Conservation (phyloP, 2,797 vertebrate species). For the Danio albolineatus region DNA sequence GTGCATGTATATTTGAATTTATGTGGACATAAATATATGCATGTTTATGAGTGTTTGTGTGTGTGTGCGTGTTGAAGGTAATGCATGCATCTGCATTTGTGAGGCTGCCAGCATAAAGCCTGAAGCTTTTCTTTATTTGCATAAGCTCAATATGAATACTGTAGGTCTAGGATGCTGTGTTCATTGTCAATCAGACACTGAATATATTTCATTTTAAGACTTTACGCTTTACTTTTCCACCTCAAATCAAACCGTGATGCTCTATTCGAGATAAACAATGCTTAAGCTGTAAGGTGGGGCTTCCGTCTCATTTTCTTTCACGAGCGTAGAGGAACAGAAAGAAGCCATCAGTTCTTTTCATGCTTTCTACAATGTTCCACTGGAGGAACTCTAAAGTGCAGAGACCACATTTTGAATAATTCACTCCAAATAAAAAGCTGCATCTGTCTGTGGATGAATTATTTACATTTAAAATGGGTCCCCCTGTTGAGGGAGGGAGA, state of each 20-base stretch:
- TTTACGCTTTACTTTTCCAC: conserved; percentile 11
- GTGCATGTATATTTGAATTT: conserved; percentile 42
- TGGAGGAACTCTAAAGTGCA: not conserved
- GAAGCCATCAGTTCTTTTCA: not conserved
- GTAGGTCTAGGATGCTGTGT: conserved; percentile 47
- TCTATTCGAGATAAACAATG: not conserved
- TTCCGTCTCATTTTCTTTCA: conserved; percentile 4
- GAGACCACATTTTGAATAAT: conserved; percentile 75
- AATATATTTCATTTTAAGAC: conserved; percentile 19
- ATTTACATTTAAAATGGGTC: conserved; percentile 75
- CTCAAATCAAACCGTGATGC: conserved; percentile 10
- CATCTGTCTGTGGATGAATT: conserved; percentile 77
- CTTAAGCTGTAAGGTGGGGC: conserved; percentile 5
- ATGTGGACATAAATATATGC: conserved; percentile 33
- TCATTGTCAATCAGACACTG: not conserved
- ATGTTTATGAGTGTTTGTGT: conserved; percentile 38
- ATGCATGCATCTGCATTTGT: conserved; percentile 30
- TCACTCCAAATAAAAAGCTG: conserved; percentile 78
- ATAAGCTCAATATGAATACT: conserved; percentile 48
- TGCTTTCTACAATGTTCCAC: conserved; percentile 12
- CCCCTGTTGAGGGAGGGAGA: conserved; percentile 47
- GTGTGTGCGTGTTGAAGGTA: conserved; percentile 23
- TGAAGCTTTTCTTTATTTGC: conserved; percentile 30
- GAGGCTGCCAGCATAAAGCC: conserved; percentile 50
- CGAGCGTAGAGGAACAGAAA: conserved; percentile 1